Evolutionary conservation across 2,113 vertebrate genomes (phyloP).

Genomic region (Dryoscopus gambensis): DNA sequence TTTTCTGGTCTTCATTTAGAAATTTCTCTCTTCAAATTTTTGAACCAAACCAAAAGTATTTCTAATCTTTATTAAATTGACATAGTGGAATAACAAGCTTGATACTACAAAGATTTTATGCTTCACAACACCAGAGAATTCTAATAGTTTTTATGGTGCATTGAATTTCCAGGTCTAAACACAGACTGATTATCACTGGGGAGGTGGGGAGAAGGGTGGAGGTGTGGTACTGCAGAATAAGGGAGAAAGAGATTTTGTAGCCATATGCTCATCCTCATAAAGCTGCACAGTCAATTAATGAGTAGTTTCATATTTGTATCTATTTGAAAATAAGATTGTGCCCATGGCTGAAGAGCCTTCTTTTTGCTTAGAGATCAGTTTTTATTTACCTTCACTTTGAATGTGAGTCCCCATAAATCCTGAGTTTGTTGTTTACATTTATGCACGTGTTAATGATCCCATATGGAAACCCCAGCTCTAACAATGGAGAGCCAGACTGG

Average conservation of each 20-base stretch:
- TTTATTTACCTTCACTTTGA: conserved; percentile 3
- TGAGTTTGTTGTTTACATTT: neutral
- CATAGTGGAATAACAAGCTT: neutral
- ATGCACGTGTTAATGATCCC: neutral
- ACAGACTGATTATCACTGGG: neutral
- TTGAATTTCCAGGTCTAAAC: conserved; percentile 40
- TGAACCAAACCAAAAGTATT: neutral
- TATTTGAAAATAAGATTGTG: neutral
- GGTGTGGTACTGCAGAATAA: neutral
- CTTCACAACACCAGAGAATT: neutral
- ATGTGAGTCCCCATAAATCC: neutral
- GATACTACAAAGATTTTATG: neutral
- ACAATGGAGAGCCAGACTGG: conserved; percentile 26
- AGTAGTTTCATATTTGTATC: conserved; percentile 18
- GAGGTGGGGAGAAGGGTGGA: too few species aligned
- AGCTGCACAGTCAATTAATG: conserved; percentile 12
- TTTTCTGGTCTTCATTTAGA: neutral
- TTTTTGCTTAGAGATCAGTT: neutral
- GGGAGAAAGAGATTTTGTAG: neutral
- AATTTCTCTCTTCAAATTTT: neutral
- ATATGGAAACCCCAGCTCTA: neutral
- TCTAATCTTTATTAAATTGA: neutral
- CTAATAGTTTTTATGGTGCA: conserved; percentile 18
- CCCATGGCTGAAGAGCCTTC: neutral
- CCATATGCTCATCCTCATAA: conserved; percentile 37